phyloP scores from a whole-genome alignment of 2,888 invertebrate species.

The Athrips mouffetella region DNA sequence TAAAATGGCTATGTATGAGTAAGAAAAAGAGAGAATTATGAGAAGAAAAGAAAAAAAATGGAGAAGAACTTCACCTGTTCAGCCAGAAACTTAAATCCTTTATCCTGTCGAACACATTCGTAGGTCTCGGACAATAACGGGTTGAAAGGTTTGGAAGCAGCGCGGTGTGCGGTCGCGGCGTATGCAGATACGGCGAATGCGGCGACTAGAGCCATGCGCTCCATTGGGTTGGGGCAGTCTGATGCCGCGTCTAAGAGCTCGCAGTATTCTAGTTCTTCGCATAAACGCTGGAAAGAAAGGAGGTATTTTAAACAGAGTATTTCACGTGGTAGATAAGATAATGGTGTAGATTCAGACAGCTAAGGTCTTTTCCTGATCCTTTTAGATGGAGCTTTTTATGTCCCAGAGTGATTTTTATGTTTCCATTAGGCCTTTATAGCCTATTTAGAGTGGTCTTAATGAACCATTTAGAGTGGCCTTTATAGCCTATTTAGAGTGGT shows the following conservation, averaged over 20 bases:
- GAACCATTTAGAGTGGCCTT: too few relatives aligned
- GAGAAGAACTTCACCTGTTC: slow-evolving; percentile 84
- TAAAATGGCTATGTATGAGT: too few relatives aligned
- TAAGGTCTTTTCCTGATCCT: too few relatives aligned
- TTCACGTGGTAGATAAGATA: too few relatives aligned
- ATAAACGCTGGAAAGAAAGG: slow-evolving; percentile 77
- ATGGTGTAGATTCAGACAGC: too few relatives aligned
- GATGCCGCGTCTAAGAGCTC: slow-evolving; percentile 88
- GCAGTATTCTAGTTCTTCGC: slow-evolving; percentile 91
- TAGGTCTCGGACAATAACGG: slow-evolving; percentile 90
- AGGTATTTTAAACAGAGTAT: neutral
- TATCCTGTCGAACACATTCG: slow-evolving; percentile 87
- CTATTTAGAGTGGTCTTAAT: too few relatives aligned
- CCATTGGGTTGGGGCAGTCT: slow-evolving; percentile 79
- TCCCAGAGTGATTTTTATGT: too few relatives aligned
- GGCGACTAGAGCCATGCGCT: slow-evolving; percentile 86
- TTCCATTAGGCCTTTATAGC: too few relatives aligned
- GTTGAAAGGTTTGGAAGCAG: slow-evolving; percentile 91
- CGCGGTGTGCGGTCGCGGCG: slow-evolving; percentile 84
- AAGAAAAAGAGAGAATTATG: too few relatives aligned
- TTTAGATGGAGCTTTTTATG: too few relatives aligned
- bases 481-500: too few relatives aligned
- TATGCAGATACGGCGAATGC: slow-evolving; percentile 88
- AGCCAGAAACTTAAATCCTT: slow-evolving; percentile 86
- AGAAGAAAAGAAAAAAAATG: too few relatives aligned